Percentiles rank a stretch among this genome's conserved stretches.
Evolutionary conservation across 2,888 invertebrate species (phyloP).

Genomic region (Drosophila birchii): DNA sequence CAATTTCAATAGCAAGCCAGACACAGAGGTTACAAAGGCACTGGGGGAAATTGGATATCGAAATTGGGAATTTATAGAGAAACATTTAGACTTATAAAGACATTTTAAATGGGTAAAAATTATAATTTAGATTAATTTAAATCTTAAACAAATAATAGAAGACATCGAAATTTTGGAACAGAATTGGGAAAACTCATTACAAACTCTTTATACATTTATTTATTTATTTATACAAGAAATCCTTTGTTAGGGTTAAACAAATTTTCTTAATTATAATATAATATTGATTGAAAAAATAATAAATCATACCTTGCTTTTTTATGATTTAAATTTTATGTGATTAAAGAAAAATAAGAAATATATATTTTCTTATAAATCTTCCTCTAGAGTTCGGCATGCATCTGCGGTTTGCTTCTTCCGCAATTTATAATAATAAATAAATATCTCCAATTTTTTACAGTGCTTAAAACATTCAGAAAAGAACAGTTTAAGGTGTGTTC

Average conservation of each 20-base stretch:
- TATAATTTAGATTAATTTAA: slow-evolving; percentile 10
- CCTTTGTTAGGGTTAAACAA: neutral
- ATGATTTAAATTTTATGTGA: neutral
- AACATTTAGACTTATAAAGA: neutral
- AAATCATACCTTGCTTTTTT: no score
- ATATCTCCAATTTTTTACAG: neutral
- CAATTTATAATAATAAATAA: neutral
- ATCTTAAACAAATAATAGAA: neutral
- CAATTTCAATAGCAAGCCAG: slow-evolving; percentile 43
- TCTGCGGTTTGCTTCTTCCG: neutral
- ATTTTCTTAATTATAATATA: no score
- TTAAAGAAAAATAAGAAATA: neutral
- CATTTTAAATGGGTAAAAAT: neutral
- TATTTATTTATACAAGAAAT: neutral
- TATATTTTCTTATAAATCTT: neutral
- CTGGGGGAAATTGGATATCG: slow-evolving; percentile 21
- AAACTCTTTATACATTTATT: neutral
- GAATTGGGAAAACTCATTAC: neutral
- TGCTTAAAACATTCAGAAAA: slow-evolving; percentile 28
- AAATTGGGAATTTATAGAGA: neutral
- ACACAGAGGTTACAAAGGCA: slow-evolving; percentile 42
- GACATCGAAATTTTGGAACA: neutral
- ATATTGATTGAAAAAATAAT: no score
- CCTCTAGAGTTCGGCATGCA: neutral
- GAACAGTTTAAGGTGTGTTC: slow-evolving; percentile 82